Conservation (phyloP, 2,113 vertebrate genomes). For the Brienomyrus brachyistius region DNA sequence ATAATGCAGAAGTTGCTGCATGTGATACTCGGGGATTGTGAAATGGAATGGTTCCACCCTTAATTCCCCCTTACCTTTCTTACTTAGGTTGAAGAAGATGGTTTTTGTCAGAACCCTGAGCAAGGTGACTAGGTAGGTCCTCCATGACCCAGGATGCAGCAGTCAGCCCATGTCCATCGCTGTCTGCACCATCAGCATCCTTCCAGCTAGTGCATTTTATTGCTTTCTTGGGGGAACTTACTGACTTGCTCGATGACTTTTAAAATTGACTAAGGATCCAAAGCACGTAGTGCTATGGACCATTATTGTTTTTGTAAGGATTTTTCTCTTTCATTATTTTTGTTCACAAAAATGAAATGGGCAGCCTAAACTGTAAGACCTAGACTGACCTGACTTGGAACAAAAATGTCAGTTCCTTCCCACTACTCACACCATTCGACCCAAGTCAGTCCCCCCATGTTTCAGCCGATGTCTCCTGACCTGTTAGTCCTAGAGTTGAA, state of each 20-base stretch:
- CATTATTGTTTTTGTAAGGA: too few species aligned
- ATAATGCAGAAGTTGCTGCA: not conserved
- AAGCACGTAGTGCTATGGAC: too few species aligned
- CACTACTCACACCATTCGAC: too few species aligned
- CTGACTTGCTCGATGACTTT: not conserved
- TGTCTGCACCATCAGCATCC: slow-evolving; percentile 63
- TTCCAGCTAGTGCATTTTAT: slow-evolving; percentile 38
- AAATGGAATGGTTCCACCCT: not conserved
- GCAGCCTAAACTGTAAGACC: too few species aligned
- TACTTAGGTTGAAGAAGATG: slow-evolving; percentile 33
- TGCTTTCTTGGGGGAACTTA: not conserved
- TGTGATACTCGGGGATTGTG: not conserved
- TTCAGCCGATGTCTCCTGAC: too few species aligned
- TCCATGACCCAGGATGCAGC: slow-evolving; percentile 57
- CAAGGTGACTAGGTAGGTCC: slow-evolving; percentile 56
- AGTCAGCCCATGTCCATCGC: slow-evolving; percentile 55
- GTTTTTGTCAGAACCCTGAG: slow-evolving; percentile 51
- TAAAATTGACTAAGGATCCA: not conserved
- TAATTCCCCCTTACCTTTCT: not conserved
- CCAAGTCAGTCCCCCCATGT: too few species aligned
- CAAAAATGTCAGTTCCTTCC: too few species aligned
- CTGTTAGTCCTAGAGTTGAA: too few species aligned
- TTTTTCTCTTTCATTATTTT: too few species aligned
- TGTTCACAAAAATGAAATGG: too few species aligned
- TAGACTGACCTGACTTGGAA: too few species aligned